phyloP scores from a whole-genome alignment of 2,888 invertebrate genomes.

The Lasioglossum malachurum region DNA sequence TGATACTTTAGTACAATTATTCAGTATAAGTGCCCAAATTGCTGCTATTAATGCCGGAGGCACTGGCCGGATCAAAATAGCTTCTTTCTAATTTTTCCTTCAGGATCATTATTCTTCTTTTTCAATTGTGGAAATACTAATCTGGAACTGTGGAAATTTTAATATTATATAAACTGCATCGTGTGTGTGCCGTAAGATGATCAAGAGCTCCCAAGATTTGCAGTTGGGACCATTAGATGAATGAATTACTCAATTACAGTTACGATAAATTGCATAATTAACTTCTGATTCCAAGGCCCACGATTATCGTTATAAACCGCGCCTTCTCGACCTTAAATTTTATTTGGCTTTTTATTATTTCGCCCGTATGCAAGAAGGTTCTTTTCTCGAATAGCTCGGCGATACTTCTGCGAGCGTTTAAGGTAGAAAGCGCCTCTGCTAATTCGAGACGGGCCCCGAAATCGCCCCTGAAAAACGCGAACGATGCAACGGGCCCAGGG shows the following conservation, averaged over 20 bases:
- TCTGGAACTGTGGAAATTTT: no score
- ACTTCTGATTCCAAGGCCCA: neutral
- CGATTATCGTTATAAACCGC: neutral
- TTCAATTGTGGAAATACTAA: neutral
- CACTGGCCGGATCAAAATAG: neutral
- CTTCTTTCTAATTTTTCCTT: neutral
- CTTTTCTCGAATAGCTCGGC: neutral
- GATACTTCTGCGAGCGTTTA: conserved; percentile 46
- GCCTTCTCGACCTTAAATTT: neutral
- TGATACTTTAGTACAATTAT: neutral
- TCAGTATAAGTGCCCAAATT: neutral
- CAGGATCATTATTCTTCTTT: neutral
- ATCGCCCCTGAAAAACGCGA: conserved; percentile 15
- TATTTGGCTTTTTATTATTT: neutral
- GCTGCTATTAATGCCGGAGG: neutral
- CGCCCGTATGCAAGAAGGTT: neutral
- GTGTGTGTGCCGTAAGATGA: no score
- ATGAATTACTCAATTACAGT: neutral
- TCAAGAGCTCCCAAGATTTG: no score
- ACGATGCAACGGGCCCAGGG: neutral
- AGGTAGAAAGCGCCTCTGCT: conserved; percentile 63
- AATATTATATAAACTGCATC: no score
- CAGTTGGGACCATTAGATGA: neutral
- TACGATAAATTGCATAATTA: neutral
- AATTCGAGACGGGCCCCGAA: conserved; percentile 2